Conservation (phyloP, 1,140 invertebrate species). For the Uloborus diversus region DNA sequence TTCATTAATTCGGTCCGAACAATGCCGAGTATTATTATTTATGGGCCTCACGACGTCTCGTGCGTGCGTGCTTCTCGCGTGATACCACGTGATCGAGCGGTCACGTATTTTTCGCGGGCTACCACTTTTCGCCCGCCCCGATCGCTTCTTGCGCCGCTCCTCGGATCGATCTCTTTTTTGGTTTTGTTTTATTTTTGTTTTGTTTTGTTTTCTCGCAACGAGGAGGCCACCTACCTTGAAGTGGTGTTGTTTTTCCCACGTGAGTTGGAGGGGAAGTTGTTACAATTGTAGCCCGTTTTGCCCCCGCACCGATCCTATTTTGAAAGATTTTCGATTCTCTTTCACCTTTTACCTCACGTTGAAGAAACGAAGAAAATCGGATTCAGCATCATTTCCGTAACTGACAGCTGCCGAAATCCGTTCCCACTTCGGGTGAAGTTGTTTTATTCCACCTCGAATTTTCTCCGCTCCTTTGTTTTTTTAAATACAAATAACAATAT, state of each 20-base stretch:
- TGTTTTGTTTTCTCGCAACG: conserved; percentile 2
- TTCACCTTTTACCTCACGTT: no score
- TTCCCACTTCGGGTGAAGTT: no score
- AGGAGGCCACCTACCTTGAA: conserved; percentile 25
- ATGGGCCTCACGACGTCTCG: neutral
- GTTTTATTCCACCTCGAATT: no score
- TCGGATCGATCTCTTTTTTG: neutral
- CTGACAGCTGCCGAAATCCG: no score
- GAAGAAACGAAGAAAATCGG: no score
- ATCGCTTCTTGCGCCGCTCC: no score
- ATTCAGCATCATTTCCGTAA: no score
- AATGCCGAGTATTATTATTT: conserved; percentile 46
- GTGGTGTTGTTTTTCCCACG: conserved; percentile 11
- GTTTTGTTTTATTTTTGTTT: conserved; percentile 5
- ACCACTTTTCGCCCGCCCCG: neutral
- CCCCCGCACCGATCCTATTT: neutral
- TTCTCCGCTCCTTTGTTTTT: no score
- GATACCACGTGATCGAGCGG: conserved; percentile 22
- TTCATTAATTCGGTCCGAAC: conserved; percentile 40
- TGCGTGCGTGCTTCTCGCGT: conserved; percentile 13
- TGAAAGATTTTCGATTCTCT: neutral
- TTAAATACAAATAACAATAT: no score
- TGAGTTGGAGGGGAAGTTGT: neutral
- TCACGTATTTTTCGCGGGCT: conserved; percentile 10
- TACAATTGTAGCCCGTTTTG: neutral